These are phyloP conservation scores for Cremastinae sp. DNA, from an alignment of 2,888 invertebrate species.

Conservation along the genomic window DNA sequence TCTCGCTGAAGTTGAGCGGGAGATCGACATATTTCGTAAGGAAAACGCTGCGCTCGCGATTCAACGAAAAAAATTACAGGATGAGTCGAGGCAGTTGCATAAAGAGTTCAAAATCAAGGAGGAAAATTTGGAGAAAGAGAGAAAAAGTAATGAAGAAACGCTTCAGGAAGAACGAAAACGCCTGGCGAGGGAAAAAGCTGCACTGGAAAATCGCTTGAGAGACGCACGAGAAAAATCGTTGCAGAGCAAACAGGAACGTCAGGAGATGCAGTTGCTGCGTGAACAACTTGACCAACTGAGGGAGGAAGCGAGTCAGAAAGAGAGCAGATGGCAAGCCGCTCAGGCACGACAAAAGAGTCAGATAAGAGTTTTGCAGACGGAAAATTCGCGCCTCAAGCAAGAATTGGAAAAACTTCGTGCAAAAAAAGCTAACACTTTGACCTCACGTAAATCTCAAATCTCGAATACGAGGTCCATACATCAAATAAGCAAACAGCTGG, in stretches of 20 bases:
- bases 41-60: slow-evolving; percentile 81
- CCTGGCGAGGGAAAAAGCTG: slow-evolving; percentile 84
- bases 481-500: slow-evolving; percentile 86
- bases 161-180: slow-evolving; percentile 87
- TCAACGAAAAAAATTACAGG: slow-evolving; percentile 77
- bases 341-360: slow-evolving; percentile 89
- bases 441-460: slow-evolving; percentile 82
- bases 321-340: slow-evolving; percentile 86
- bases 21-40: slow-evolving; percentile 82
- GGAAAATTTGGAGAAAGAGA: slow-evolving; percentile 84
- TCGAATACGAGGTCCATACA: slow-evolving; percentile 88
- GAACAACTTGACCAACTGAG: slow-evolving; percentile 85
- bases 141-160: slow-evolving; percentile 84
- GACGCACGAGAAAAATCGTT: slow-evolving; percentile 84
- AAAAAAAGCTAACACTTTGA: slow-evolving; percentile 84
- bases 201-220: slow-evolving; percentile 85
- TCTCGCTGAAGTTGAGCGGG: slow-evolving; percentile 85
- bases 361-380: slow-evolving; percentile 87
- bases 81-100: slow-evolving; percentile 82
- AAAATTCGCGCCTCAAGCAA: slow-evolving; percentile 84
- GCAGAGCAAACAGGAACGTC: slow-evolving; percentile 87
- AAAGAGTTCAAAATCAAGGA: slow-evolving; percentile 82
- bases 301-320: slow-evolving; percentile 87
- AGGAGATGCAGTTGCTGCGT: slow-evolving; percentile 83
- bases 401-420: slow-evolving; percentile 84